Evolutionary conservation across 2,797 vertebrate species (phyloP).

Genomic region (Phrynocephalus vlangalii): DNA sequence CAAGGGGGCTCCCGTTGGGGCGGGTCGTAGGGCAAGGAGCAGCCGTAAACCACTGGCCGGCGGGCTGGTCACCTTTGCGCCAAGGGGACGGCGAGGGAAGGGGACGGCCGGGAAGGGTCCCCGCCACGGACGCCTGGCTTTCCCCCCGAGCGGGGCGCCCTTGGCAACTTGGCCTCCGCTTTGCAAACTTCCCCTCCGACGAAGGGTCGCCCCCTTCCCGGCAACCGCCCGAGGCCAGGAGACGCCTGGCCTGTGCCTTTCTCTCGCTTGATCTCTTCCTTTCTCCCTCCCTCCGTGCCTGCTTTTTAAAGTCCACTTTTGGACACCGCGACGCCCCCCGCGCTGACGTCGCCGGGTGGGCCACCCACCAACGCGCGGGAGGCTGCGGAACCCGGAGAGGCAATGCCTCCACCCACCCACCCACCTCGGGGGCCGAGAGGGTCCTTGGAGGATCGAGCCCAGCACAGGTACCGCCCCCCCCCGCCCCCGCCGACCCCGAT

Average conservation of each 20-base stretch:
- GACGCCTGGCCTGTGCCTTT: neutral
- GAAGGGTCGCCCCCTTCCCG: neutral
- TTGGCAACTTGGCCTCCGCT: neutral
- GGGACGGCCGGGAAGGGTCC: neutral
- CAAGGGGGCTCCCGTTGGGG: neutral
- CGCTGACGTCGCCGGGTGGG: neutral
- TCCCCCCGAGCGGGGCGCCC: neutral
- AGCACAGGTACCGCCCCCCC: too few relatives aligned
- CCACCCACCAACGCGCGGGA: slow-evolving; percentile 19
- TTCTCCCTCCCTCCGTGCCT: neutral
- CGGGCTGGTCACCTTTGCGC: rapidly evolving
- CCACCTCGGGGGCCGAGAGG: too few relatives aligned
- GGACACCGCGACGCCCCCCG: neutral
- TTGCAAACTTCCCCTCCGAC: slow-evolving; percentile 9
- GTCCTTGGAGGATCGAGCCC: neutral
- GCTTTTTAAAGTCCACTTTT: neutral
- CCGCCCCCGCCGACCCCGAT: neutral
- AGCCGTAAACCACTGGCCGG: neutral
- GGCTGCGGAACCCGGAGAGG: neutral
- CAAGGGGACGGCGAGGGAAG: neutral
- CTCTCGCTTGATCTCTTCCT: too few relatives aligned
- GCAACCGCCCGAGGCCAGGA: neutral
- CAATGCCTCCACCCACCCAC: too few relatives aligned
- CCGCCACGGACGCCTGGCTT: neutral
- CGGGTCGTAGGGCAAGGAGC: slow-evolving; percentile 43